phyloP scores from a whole-genome alignment of 1,140 invertebrate species.

The Bradysia coprophila region DNA sequence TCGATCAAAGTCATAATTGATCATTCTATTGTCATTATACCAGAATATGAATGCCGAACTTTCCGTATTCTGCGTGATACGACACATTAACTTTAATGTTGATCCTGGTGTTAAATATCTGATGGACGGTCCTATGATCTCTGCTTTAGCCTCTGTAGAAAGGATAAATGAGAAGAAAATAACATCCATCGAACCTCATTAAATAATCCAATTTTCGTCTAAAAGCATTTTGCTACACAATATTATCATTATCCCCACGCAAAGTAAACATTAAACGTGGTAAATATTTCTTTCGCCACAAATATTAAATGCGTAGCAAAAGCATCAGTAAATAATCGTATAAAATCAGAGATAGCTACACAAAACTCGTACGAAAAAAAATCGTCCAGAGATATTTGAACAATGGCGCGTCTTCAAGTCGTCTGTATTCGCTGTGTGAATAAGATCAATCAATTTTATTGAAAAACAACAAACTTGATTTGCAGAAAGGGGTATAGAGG shows the following conservation, averaged over 20 bases:
- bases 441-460: too few species aligned
- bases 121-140: constrained; percentile 64
- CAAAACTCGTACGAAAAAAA: too few species aligned
- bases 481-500: too few species aligned
- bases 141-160: constrained; percentile 60
- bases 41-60: constrained; percentile 70
- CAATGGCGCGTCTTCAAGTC: too few species aligned
- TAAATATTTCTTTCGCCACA: too few species aligned
- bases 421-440: too few species aligned
- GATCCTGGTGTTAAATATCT: constrained; percentile 74
- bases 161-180: neutral
- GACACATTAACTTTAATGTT: constrained; percentile 57
- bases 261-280: too few species aligned
- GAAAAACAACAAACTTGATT: too few species aligned
- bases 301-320: too few species aligned
- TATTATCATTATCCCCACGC: neutral
- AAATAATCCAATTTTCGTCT: neutral
- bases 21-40: constrained; percentile 81
- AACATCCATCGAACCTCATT: neutral
- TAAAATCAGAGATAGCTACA: too few species aligned
- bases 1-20: constrained; percentile 69
- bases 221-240: neutral
- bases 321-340: too few species aligned
- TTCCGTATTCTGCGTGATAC: constrained; percentile 62
- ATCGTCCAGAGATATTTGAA: too few species aligned